A percentile compares a stretch with the other conserved stretches of the same genome.
Evolutionary conservation across 2,113 vertebrate species (phyloP).

Genomic region (Centropus bengalensis): DNA sequence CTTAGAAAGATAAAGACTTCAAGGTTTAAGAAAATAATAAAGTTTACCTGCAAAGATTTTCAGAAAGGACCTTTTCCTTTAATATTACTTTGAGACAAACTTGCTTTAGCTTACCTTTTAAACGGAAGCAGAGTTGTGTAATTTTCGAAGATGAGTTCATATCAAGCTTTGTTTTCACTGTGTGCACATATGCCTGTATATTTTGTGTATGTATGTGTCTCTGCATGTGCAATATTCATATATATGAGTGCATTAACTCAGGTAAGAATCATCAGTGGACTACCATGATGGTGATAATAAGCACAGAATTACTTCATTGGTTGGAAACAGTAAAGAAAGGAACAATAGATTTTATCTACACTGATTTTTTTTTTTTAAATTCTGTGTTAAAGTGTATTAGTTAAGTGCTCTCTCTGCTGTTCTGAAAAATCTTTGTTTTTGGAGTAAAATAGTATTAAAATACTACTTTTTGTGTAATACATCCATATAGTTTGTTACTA

Average conservation of each 20-base stretch:
- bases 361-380: background rate
- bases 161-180: background rate
- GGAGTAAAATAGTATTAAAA: background rate
- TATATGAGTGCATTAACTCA: background rate
- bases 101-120: background rate
- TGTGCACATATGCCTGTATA: background rate
- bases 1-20: background rate
- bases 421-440: background rate
- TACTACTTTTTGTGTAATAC: background rate
- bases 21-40: background rate
- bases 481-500: background rate
- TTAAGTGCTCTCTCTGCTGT: background rate
- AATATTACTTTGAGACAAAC: background rate
- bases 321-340: background rate
- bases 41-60: background rate
- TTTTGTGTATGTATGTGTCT: background rate
- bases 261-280: background rate
- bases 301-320: background rate
- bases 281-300: background rate
- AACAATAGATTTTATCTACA: background rate
- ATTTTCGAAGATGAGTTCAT: background rate
- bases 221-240: rapidly evolving
- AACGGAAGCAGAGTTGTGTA: background rate
- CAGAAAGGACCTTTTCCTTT: background rate
- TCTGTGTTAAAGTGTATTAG: background rate